phyloP scores from a whole-genome alignment of 2,888 invertebrate species.

The Drosophila lutescens region DNA sequence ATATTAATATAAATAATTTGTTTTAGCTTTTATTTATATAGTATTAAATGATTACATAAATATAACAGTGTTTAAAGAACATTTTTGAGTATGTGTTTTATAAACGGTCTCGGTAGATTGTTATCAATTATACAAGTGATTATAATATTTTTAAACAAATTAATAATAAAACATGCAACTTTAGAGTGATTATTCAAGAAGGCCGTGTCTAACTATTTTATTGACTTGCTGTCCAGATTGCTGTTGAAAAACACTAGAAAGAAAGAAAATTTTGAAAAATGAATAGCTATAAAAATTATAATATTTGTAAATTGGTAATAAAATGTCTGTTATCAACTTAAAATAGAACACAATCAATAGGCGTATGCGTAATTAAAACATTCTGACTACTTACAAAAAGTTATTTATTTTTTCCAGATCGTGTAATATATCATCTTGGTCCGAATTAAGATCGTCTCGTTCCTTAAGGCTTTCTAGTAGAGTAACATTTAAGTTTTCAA shows the following conservation, averaged over 20 bases:
- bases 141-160: slow-evolving; percentile 21
- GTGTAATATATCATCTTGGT: slow-evolving; percentile 41
- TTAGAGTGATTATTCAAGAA: slow-evolving; percentile 17
- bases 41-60: slow-evolving; percentile 30
- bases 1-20: slow-evolving; percentile 17
- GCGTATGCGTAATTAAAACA: no score
- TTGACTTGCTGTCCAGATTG: slow-evolving; percentile 28
- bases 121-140: slow-evolving; percentile 27
- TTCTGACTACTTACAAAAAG: slow-evolving; percentile 23
- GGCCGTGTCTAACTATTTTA: slow-evolving; percentile 12
- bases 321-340: no score
- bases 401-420: slow-evolving; percentile 42
- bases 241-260: slow-evolving; percentile 32
- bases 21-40: slow-evolving; percentile 26
- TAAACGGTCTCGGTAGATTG: slow-evolving; percentile 35
- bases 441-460: slow-evolving; percentile 40
- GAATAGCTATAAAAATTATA: no score
- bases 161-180: slow-evolving; percentile 6
- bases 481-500: slow-evolving; percentile 29
- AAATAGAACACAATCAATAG: no score
- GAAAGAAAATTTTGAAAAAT: neutral
- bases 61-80: slow-evolving; percentile 43
- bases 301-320: no score
- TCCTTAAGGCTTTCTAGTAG: slow-evolving; percentile 40
- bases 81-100: slow-evolving; percentile 33